These are phyloP conservation scores for Podarcis raffonei DNA, from an alignment of 2,113 vertebrate species.

Conservation along the genomic window DNA sequence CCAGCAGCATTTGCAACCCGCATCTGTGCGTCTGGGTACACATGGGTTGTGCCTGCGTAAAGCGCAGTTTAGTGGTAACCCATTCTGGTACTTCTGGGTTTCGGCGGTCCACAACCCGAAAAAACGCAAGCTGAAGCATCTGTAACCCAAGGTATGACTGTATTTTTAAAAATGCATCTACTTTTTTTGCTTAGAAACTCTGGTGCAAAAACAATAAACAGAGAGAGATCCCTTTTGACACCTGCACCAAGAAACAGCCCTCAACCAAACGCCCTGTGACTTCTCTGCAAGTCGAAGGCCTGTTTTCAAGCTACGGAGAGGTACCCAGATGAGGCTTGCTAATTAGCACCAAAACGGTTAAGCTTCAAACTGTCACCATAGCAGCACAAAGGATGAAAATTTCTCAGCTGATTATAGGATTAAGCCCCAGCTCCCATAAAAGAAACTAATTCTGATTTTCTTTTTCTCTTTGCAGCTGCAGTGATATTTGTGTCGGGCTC, in stretches of 20 bases:
- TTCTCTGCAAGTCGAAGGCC: background rate
- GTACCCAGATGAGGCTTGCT: background rate
- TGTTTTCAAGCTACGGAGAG: rapidly evolving
- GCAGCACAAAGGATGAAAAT: slow-evolving; percentile 14
- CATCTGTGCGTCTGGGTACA: too few relatives aligned
- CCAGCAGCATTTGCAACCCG: too few relatives aligned
- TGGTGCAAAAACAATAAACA: background rate
- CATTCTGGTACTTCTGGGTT: too few relatives aligned
- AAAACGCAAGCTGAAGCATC: too few relatives aligned
- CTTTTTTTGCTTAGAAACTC: background rate
- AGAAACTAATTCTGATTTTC: background rate
- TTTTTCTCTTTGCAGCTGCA: background rate
- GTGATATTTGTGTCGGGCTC: background rate
- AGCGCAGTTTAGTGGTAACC: too few relatives aligned
- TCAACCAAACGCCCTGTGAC: background rate
- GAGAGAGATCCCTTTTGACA: background rate
- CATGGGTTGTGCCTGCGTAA: too few relatives aligned
- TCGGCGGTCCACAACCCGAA: rapidly evolving
- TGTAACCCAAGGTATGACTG: too few relatives aligned
- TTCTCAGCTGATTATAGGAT: slow-evolving; percentile 32
- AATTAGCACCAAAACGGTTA: background rate
- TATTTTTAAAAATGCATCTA: background rate
- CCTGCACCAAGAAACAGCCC: too few relatives aligned
- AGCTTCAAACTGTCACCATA: background rate
- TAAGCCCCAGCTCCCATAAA: rapidly evolving